Base-by-base conservation (phyloP, 2,888 invertebrate genomes). In the Boloria euphrosyne region DNA sequence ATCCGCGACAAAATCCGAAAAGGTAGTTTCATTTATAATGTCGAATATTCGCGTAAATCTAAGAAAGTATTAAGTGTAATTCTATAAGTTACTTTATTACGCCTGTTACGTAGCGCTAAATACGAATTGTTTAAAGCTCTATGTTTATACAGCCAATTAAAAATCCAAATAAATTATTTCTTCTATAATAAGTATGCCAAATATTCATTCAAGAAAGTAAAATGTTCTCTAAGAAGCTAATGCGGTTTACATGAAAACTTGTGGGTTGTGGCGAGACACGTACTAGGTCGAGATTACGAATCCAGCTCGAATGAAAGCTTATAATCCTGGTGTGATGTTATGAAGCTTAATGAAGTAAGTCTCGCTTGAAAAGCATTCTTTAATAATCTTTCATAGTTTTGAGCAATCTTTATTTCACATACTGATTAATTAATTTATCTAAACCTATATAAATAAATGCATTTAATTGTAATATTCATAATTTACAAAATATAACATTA, bases 341-440 rank as follows among this genome's bases (percentile, higher is more conserved):
- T 59, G 64, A 65, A 65, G 58, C 64, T 65, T 59, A 44, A 47
- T 65, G 44, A 65, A 65, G 64, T 65, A 57, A 1, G 22, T 57
- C 38, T 31, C 27, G 31, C 57, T 47, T 43, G 18, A 52, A 47
- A 17, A 51, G 18, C 46, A 59, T 59, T 49, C 59, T 59, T 38
- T 50, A 10, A 49, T 59, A 59, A 59, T 18, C 38, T 38, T 13
- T 49, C 16, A 44, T 47, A 38, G 17, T 38, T 16, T 38, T 38
- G 0, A 38, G 17, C 44, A 7, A 16, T 4, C 14, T 16, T 16
- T 16, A 16, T 14, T 16, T 16, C 2, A 47, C 13, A 47, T n/a
- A n/a, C 13, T 4, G 5, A 47, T 13, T 47, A 1, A 14, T 47
- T 47, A 47, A 14, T 47, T 16, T 47, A n/a, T 16, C 3, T 16